Evolutionary conservation across 2,797 vertebrate genomes (phyloP), one percentile per base, ranked within the genome.

Genomic region (Peromyscus nudipes): DNA sequence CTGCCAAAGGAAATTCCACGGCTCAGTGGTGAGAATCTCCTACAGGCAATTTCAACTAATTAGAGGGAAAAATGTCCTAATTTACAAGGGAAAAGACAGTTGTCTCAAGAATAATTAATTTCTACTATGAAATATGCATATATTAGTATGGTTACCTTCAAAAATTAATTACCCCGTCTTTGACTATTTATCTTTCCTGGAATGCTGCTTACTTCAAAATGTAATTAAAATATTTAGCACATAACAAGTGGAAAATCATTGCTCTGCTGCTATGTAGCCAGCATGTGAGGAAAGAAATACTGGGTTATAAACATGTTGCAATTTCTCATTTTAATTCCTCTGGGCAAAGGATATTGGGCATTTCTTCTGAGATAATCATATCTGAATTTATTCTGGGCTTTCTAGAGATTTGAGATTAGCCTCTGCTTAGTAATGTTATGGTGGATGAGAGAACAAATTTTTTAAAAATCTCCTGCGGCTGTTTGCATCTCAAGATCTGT

Each of bases 41-140:
- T 96, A 90, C 75, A 5, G 34, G 95, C 90, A 84, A 75, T 97
- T 95, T 94, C 92, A 97, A 93, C 93, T 96, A 94, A 97, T 97
- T 97, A 97, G 79, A 90, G 79, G 94, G 64, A 96, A 92, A 96
- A 96, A 98, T 90, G 16, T 96, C 85, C 67, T 98, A 77, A 98
- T 98, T 97, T 97, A 95, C 25, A 83, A 89, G 75, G 40, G 46
- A 96, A 96, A 95, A 97, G 52, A 37, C 82, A 88, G 75, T 98
- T 98, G 65, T 64, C 19, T 6, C 94, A 80, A 97, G 92, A 97
- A 91, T 94, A 98, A 97, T 96, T 96, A 96, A 92, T 96, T 97
- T 71, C 55, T 83, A 7, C 84, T 73, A 14, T 87, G 91, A 97
- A 97, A 97, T 77, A 86, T 65, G 2, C 37, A 76, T 96, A 84